These are phyloP conservation scores for Heliconius ismenius DNA, from an alignment of 2,888 invertebrate species.

Conservation along the genomic window DNA sequence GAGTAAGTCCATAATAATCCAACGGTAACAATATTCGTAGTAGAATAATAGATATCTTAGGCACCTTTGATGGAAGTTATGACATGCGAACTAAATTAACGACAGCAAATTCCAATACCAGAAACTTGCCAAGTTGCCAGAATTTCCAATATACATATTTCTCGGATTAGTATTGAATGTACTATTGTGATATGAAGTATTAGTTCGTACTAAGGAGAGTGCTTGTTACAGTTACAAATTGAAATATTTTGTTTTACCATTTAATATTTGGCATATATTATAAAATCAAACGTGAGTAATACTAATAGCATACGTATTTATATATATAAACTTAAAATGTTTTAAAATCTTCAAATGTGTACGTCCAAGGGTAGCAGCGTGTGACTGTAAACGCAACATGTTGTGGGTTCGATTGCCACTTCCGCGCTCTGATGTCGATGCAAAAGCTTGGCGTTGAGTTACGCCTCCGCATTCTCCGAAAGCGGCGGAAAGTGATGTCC, in stretches of 20 bases:
- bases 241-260: not conserved
- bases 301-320: not conserved
- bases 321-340: too few relatives aligned
- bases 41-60: not conserved
- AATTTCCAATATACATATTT: not conserved
- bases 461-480: too few relatives aligned
- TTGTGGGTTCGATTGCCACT: too few relatives aligned
- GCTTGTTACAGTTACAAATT: not conserved
- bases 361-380: too few relatives aligned
- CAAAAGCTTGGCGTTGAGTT: too few relatives aligned
- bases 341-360: too few relatives aligned
- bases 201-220: too few relatives aligned
- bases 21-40: not conserved
- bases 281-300: not conserved
- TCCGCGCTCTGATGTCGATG: too few relatives aligned
- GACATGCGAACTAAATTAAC: constrained; percentile 26
- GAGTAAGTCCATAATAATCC: not conserved
- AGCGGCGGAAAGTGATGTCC: too few relatives aligned
- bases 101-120: constrained; percentile 12
- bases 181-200: not conserved
- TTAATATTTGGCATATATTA: not conserved
- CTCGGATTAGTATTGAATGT: not conserved
- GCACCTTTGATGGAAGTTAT: constrained; percentile 21
- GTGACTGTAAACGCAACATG: too few relatives aligned
- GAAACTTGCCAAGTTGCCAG: constrained; percentile 25